Percentiles rank a stretch among this genome's conserved stretches.
phyloP scores from a whole-genome alignment of 2,888 invertebrate genomes.

The Hermodice carunculata region DNA sequence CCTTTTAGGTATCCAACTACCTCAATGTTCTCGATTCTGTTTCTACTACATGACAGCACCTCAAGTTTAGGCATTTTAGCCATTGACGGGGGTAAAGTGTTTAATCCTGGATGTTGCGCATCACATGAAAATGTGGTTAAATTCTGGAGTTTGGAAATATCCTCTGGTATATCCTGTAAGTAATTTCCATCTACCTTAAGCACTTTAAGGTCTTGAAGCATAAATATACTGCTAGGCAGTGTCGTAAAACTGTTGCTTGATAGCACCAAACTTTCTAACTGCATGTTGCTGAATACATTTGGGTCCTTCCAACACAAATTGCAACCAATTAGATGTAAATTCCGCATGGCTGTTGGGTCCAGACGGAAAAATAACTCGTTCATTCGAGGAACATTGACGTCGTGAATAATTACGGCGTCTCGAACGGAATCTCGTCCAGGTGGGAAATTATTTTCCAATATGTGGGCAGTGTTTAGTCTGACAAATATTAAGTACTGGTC shows the following conservation, averaged over 20 bases:
- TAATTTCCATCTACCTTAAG: constrained; percentile 46
- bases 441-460: constrained; percentile 43
- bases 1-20: constrained; percentile 35
- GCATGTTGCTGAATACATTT: constrained; percentile 32
- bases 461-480: constrained; percentile 43
- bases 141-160: constrained; percentile 39
- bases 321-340: constrained; percentile 42
- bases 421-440: constrained; percentile 38
- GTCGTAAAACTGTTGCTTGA: constrained; percentile 37
- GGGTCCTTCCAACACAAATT: constrained; percentile 25
- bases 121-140: constrained; percentile 43
- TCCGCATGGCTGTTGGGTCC: constrained; percentile 34
- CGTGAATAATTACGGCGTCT: constrained; percentile 43
- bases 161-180: constrained; percentile 43
- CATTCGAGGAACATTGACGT: constrained; percentile 42
- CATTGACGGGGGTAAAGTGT: constrained; percentile 38
- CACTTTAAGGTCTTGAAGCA: constrained; percentile 40
- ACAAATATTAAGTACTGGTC: constrained; percentile 46
- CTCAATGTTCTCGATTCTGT: constrained; percentile 43
- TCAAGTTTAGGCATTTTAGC: constrained; percentile 38
- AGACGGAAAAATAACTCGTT: constrained; percentile 36
- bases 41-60: constrained; percentile 46
- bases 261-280: constrained; percentile 42
- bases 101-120: constrained; percentile 41
- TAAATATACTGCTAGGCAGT: constrained; percentile 40